These are phyloP conservation scores for Chionoecetes opilio DNA, from an alignment of 1,140 invertebrate genomes.

Conservation along the genomic window DNA sequence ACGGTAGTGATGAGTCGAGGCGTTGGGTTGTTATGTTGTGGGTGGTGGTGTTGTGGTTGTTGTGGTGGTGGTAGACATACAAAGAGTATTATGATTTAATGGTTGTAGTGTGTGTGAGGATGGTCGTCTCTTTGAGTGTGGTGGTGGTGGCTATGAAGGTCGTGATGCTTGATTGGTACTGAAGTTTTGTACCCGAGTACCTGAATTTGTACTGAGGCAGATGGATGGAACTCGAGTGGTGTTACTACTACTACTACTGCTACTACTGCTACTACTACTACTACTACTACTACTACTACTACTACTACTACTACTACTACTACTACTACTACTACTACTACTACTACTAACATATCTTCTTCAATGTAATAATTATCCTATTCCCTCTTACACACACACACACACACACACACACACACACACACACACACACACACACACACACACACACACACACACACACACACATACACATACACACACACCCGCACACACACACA, in stretches of 20 bases:
- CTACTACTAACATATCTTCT: conserved; percentile 32
- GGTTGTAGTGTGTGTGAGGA: neutral
- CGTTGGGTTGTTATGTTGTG: neutral
- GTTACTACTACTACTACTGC: no score
- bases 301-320: conserved; percentile 51
- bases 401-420: conserved; percentile 60
- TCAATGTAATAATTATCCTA: conserved; percentile 45
- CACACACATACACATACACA: conserved; percentile 32
- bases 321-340: conserved; percentile 49
- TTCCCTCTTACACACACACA: conserved; percentile 41
- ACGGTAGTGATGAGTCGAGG: neutral
- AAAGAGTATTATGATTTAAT: neutral
- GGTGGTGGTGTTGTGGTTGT: neutral
- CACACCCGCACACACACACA: conserved; percentile 40
- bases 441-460: conserved; percentile 40
- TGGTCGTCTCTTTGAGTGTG: neutral
- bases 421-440: conserved; percentile 44
- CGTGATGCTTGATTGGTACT: no score
- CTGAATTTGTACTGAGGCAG: no score
- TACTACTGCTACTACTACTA: neutral
- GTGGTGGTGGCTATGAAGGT: no score
- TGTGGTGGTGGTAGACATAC: neutral
- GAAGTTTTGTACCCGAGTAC: no score
- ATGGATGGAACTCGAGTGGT: no score
- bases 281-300: conserved; percentile 49